Evolutionary conservation across 2,797 vertebrate species (phyloP), one percentile per base, ranked within the genome.

Genomic region (Phyllotis vaccarum): DNA sequence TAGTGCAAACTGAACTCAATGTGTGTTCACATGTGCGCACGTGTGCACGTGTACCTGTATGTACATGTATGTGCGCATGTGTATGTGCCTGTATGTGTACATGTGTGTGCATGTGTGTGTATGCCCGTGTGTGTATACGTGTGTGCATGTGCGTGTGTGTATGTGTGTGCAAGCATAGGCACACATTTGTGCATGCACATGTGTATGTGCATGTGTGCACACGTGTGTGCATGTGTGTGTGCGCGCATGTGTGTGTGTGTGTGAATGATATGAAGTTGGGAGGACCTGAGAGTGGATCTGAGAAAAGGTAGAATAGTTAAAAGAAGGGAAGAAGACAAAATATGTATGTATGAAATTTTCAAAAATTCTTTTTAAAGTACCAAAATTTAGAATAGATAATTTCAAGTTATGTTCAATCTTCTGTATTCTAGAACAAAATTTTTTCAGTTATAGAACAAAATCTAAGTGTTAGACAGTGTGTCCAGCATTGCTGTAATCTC

Each of bases 341-440:
- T n/a, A 85, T 86, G 6, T 6, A 86, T n/a, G 21, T n/a, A 68
- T 85, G 12, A 34, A n/a, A 68, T n/a, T n/a, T 66, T 68, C 2
- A n/a, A 52, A 66, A 85, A 13, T 52, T 68, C n/a, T 52, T 83
- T 62, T 85, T 52, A 66, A 86, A 78, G 86, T 62, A 17, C 58
- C 14, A 91, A 79, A 95, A 34, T 10, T 72, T 94, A 75, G 49
- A 79, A 83, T 54, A 87, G 34, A 75, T 83, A 3, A 93, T 76
- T 90, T 94, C 14, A 76, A 72, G 19, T 72, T 89, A 22, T 82
- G 6, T n/a, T 95, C 76, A 29, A 91, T 66, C 27, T 83, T 31
- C 12, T 88, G 8, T 7, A 37, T 82, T 95, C 62, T 79, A 93
- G 81, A 89, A 74, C 82, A 93, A 27, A 6, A 13, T 72, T 49